Evolutionary conservation across 2,113 vertebrate species (phyloP), one percentile per base, ranked within the genome.

Genomic region (Psilopsiagon aurifrons): DNA sequence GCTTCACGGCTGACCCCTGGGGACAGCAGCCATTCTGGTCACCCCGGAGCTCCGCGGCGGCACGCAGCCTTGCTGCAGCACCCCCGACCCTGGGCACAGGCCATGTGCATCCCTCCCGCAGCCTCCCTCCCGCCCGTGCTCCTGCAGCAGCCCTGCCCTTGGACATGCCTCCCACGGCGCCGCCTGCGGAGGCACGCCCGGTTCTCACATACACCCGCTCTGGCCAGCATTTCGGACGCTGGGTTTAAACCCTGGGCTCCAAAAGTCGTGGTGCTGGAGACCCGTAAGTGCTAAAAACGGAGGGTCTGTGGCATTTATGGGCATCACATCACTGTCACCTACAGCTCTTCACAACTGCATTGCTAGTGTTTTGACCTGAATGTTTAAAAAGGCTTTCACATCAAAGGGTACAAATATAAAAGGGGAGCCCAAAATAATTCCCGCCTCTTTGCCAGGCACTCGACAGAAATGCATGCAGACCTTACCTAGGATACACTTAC

Each of bases 101-200:
- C 49, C 23, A 0, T 4, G 0, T 0, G 3, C 29, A 2, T 14
- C 49, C 35, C 16, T 9, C 6, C 4, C 1, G 3, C 27, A 18
- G 33, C 0, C 0, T 1, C 35, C 35, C 35, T 18, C 16, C 44
- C 1, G 0, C 13, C 13, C 33, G 2, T 14, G 8, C 22, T 14
- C 33, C 27, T 20, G 14, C 64, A 46, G 76, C 5, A 64, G 6
- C 11, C 22, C 37, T 37, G 5, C 11, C 18, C 18, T 18, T 13
- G 43, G 20, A 23, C 22, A 0, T 6, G 37, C 7, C 39, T 31
- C 3, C 79, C 2, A 5, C 46, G 15, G 23, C 1, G 0, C n/a
- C 11, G 8, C 3, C n/a, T 11, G 17, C 19, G 33, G 13, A 24
- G 25, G n/a, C 2, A 0, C 73, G 3, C 23, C 18, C 7, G 4